Evolutionary conservation across 92 coral and sea anemone genomes (phyloP).

Genomic region (Blastomussa wellsi): DNA sequence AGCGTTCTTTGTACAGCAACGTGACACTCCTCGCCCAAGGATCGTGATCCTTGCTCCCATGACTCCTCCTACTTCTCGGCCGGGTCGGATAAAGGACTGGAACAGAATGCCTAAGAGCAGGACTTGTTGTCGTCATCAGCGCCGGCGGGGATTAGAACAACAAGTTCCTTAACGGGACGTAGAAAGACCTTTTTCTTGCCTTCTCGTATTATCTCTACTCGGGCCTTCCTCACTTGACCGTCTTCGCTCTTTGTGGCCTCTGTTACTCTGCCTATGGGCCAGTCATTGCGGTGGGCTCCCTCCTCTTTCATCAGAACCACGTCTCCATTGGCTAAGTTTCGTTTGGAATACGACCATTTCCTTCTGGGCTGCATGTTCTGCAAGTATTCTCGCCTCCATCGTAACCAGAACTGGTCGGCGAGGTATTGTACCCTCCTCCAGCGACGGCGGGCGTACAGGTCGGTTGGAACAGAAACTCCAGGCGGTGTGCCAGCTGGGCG

Average conservation of each 20-base stretch:
- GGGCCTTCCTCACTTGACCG: constrained; percentile 48
- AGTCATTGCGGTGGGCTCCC: constrained; percentile 46
- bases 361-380: constrained; percentile 38
- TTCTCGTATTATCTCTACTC: constrained; percentile 10
- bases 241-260: constrained; percentile 47
- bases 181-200: constrained; percentile 34
- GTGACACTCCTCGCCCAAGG: constrained; percentile 1
- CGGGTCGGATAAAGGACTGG: constrained; percentile 3
- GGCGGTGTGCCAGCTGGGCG: constrained; percentile 40
- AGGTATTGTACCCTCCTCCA: constrained; percentile 46
- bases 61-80: constrained; percentile 1
- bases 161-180: constrained; percentile 36
- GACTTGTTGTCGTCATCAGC: constrained; percentile 7
- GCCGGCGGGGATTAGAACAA: constrained; percentile 26
- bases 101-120: constrained; percentile 13
- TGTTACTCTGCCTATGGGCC: constrained; percentile 55
- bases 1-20: no score
- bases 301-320: constrained; percentile 37
- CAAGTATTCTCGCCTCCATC: constrained; percentile 54
- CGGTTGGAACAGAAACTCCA: constrained; percentile 27
- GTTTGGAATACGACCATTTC: constrained; percentile 31
- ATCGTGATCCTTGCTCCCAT: constrained; percentile 21
- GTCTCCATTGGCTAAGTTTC: constrained; percentile 39
- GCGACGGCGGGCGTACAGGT: constrained; percentile 35
- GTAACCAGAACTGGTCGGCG: constrained; percentile 43